Conservation (phyloP, 2,888 invertebrate genomes). For the Trimorus sp. region DNA sequence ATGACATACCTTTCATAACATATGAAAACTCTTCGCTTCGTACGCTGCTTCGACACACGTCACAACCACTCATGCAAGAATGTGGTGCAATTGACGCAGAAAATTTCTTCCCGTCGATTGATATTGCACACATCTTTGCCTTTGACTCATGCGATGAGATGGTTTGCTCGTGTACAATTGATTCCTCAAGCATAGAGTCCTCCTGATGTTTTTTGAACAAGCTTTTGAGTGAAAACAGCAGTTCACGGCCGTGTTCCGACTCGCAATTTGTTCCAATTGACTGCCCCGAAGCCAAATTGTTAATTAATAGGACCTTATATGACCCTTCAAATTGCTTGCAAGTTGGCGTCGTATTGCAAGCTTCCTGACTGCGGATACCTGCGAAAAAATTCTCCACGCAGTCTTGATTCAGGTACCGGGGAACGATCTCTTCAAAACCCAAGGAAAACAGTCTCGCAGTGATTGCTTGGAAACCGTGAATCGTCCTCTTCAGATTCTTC, state of each 20-base stretch:
- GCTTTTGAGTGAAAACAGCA: slow-evolving; percentile 14
- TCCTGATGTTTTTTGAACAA: background rate
- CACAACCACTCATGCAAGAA: too few species aligned
- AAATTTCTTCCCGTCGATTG: too few species aligned
- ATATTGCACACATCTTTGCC: too few species aligned
- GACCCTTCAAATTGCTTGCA: slow-evolving; percentile 26
- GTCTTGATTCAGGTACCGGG: slow-evolving; percentile 36
- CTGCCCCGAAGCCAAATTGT: slow-evolving; percentile 23
- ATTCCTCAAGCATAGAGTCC: too few species aligned
- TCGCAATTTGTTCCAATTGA: slow-evolving; percentile 42
- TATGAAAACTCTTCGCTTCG: too few species aligned
- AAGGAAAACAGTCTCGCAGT: background rate
- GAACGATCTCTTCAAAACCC: slow-evolving; percentile 2
- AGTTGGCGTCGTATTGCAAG: slow-evolving; percentile 2
- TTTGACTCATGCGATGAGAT: too few species aligned
- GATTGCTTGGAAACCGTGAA: background rate
- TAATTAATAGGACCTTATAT: slow-evolving; percentile 29
- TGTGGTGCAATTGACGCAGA: too few species aligned
- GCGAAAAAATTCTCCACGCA: background rate
- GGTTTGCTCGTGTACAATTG: too few species aligned
- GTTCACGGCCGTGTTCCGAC: background rate
- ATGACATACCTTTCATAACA: too few species aligned
- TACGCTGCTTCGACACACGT: too few species aligned
- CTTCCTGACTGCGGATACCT: slow-evolving; percentile 24
- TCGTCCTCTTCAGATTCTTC: background rate